These are phyloP conservation scores for Apis dorsata DNA, from an alignment of 1,140 invertebrate genomes.

Conservation along the genomic window DNA sequence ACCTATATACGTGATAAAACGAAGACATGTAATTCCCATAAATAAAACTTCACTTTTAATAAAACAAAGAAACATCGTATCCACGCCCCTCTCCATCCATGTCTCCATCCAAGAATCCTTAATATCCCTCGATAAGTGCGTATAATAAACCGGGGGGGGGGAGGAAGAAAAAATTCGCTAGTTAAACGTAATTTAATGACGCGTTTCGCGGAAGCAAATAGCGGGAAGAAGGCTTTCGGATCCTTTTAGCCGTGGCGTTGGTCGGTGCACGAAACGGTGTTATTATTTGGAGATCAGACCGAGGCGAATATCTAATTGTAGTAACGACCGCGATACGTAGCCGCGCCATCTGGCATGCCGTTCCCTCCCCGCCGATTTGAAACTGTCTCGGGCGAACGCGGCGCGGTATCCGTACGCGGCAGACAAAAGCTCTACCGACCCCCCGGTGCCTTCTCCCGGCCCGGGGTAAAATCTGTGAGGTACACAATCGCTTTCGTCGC, in stretches of 20 bases:
- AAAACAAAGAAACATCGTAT: too few species aligned
- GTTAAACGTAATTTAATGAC: background rate
- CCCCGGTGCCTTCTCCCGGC: slow-evolving; percentile 3
- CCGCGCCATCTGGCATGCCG: slow-evolving; percentile 74
- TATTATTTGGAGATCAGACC: slow-evolving; percentile 77
- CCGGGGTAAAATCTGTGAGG: slow-evolving; percentile 74
- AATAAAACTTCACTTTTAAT: too few species aligned
- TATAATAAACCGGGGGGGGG: too few species aligned
- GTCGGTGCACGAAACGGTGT: slow-evolving; percentile 54
- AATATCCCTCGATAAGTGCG: too few species aligned
- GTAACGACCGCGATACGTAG: slow-evolving; percentile 74
- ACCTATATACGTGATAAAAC: too few species aligned
- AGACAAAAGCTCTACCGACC: slow-evolving; percentile 57
- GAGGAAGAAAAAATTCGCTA: background rate
- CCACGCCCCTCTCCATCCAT: too few species aligned
- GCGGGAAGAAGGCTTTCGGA: slow-evolving; percentile 21
- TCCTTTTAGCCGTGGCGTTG: slow-evolving; percentile 32
- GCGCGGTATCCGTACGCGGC: background rate
- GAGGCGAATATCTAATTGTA: slow-evolving; percentile 72
- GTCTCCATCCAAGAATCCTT: too few species aligned
- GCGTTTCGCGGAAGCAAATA: slow-evolving; percentile 1
- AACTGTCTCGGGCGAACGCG: slow-evolving; percentile 47
- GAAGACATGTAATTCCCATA: too few species aligned
- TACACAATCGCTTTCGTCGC: slow-evolving; percentile 77
- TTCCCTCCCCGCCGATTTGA: slow-evolving; percentile 57